These are phyloP conservation scores for Scaptomyza graminum DNA, from an alignment of 1,140 invertebrate genomes.

Conservation along the genomic window DNA sequence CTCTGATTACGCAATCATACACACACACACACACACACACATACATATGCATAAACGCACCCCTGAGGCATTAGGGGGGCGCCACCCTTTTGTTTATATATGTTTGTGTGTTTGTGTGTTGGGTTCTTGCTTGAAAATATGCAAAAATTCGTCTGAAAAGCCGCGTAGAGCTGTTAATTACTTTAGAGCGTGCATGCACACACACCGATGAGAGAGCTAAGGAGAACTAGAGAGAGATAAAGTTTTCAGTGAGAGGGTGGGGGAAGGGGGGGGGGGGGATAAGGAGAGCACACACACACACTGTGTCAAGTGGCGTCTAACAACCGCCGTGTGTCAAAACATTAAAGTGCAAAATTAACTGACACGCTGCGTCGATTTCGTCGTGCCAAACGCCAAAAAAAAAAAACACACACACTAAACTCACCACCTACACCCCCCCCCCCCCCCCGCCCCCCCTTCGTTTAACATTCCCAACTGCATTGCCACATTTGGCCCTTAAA, in stretches of 20 bases:
- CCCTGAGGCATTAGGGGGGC: slow-evolving; percentile 22
- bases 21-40: slow-evolving; percentile 6
- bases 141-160: slow-evolving; percentile 51
- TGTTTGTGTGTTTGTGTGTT: slow-evolving; percentile 2
- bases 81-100: slow-evolving; percentile 16
- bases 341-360: slow-evolving; percentile 62
- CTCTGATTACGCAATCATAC: slow-evolving; percentile 46
- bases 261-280: too few relatives aligned
- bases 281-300: slow-evolving; percentile 6
- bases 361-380: slow-evolving; percentile 53
- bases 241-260: background rate
- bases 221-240: background rate
- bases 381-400: slow-evolving; percentile 25
- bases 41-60: slow-evolving; percentile 40
- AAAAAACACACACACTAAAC: slow-evolving; percentile 7
- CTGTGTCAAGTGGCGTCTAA: slow-evolving; percentile 49
- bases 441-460: background rate
- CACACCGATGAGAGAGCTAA: background rate
- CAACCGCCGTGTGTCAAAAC: slow-evolving; percentile 55
- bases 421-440: too few relatives aligned
- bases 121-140: slow-evolving; percentile 42
- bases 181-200: slow-evolving; percentile 43
- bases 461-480: background rate
- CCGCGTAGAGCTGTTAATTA: slow-evolving; percentile 55
- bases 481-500: slow-evolving; percentile 2